phyloP scores from a whole-genome alignment of 2,888 invertebrate genomes.

The Scaeva pyrastri region DNA sequence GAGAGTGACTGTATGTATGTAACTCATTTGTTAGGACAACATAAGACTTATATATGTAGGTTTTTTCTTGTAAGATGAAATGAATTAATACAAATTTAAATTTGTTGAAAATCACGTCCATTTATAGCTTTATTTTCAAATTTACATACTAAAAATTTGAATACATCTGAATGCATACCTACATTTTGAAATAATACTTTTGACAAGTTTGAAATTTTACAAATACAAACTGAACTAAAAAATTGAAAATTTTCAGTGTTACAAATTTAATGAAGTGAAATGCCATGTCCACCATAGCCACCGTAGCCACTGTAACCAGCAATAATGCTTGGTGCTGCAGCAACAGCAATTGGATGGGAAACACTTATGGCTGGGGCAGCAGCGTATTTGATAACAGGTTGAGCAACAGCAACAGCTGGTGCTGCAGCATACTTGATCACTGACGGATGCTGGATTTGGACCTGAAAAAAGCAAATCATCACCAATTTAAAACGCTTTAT shows the following conservation, averaged over 20 bases:
- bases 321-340: conserved; percentile 76
- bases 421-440: conserved; percentile 79
- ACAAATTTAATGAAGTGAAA: conserved; percentile 39
- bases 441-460: conserved; percentile 79
- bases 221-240: not conserved
- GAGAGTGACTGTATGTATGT: too few species aligned
- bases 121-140: too few species aligned
- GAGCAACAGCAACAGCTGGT: conserved; percentile 70
- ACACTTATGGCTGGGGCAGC: conserved; percentile 74
- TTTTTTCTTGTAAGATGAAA: too few species aligned
- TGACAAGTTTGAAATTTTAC: not conserved
- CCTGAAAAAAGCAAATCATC: conserved; percentile 71
- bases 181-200: not conserved
- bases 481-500: too few species aligned
- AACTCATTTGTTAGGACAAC: too few species aligned
- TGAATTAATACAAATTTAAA: too few species aligned
- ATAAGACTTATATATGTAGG: too few species aligned
- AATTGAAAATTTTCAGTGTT: not conserved
- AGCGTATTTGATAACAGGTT: conserved; percentile 76
- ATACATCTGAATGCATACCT: not conserved
- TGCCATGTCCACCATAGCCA: conserved; percentile 67
- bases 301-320: conserved; percentile 75
- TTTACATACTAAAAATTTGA: not conserved
- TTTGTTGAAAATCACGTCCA: too few species aligned
- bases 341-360: conserved; percentile 73